Evolutionary conservation across 1,140 invertebrate species (phyloP), one percentile per base, ranked within the genome.

Genomic region (Mycetomoellerius zeteki): DNA sequence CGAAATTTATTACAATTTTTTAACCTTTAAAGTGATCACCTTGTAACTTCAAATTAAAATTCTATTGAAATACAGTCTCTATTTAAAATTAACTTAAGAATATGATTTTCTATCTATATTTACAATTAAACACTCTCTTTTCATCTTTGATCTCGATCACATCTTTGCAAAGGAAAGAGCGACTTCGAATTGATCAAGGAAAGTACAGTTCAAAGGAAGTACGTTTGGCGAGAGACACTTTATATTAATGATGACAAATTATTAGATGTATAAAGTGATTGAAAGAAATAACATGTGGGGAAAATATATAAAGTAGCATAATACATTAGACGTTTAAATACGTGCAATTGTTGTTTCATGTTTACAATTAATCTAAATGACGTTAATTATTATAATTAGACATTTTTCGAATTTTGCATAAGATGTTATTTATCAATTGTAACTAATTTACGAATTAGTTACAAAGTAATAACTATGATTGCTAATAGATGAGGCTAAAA

Each of bases 281-380:
- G 21, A 71, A 71, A 71, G 65, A 58, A 37, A 81, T 81, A 47
- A 77, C 65, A 21, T 47, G 50, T 65, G 19, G 24, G 43, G 58
- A 30, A 78, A 64, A 65, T 8, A 14, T 50, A 10, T 65, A 65
- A 78, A 78, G 37, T 78, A 78, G 37, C 19, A 2, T 78, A 50
- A 65, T 77, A 77, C 24, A 43, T n/a, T 78, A 30, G 58, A 65
- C 58, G 19, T 50, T 78, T 65, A 78, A 77, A 78, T 78, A 58
- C 60, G 76, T 78, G 76, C 60, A 78, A 78, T 78, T 47, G 76
- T 65, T 65, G 43, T 78, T 78, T 78, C 60, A 65, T 65, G 37
- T 65, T 78, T 77, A 64, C 8, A 47, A 64, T 19, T 64, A 77
- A 77, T 65, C 58, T 78, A 65, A 65, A 78, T 3, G 27, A 78